Base-by-base conservation (phyloP, 2,113 vertebrate genomes). In the Phalacrocorax brasilianus region DNA sequence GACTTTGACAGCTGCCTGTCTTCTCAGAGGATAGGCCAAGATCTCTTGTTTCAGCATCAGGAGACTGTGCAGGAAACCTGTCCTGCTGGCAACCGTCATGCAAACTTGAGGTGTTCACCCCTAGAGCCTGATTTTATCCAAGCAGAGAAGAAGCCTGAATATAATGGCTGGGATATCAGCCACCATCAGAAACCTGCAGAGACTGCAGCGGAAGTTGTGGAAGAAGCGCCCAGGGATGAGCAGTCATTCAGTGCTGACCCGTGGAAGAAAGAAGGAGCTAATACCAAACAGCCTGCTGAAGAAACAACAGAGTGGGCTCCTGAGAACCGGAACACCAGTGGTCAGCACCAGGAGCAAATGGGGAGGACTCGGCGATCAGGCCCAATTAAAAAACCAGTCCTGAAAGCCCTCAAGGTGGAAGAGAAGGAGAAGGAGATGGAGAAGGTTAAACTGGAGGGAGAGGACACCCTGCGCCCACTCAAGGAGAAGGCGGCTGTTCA, bases 351-450 rank as follows among this genome's bases (percentile, higher is more conserved):
- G 26, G 99, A 99, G 95, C 98, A 97, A 30, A 98, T 97, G 3
- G 97, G 98, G 16, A 98, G 99, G 70, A 98, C 97, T 3, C 98
- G 99, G 47, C 98, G 99, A 92, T 99, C 99, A 0, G 99, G 99
- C 5, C 99, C 99, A 4, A 99, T 99, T 94, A 99, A 99, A 98
- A 99, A 99, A 45, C 99, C 99, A 0, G 99, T 99, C 73, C 98
- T 99, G 35, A 99, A 99, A 95, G 99, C 99, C 84, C 98, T 99
- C 32, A 99, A 99, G 92, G 99, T 99, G 7, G 99, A 99, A 78
- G 99, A 99, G 68, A 99, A 99, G 85, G 99, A 99, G 85, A 99
- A 99, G 72, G 99, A 99, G 73, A 98, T 99, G 45, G 99, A 99
- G 73, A 99, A 99, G 95, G 84, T 97, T 40, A 99, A 99, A 85